These are phyloP conservation scores for Ricordea florida DNA, from an alignment of 92 coral and sea anemone species.

Conservation along the genomic window DNA sequence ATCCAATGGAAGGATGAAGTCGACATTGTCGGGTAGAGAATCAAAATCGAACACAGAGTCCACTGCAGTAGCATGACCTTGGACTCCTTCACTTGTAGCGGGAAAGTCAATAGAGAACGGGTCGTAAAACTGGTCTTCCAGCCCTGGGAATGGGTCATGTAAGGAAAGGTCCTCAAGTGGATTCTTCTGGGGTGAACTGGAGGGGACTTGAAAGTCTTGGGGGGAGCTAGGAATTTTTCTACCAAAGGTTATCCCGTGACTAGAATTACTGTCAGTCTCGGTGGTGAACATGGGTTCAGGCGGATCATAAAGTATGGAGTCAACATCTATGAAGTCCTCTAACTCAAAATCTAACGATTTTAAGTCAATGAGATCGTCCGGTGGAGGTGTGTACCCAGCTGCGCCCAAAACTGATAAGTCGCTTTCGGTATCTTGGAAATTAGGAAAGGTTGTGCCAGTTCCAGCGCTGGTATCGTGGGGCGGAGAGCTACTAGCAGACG, in stretches of 20 bases:
- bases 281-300: too few relatives aligned
- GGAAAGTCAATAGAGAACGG: conserved; percentile 75
- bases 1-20: conserved; percentile 62
- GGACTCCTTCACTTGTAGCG: conserved; percentile 36
- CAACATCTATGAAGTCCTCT: conserved; percentile 63
- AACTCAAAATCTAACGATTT: conserved; percentile 30
- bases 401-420: conserved; percentile 71
- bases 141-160: conserved; percentile 33
- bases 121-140: conserved; percentile 59
- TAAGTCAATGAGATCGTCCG: conserved; percentile 34
- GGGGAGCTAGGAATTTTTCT: conserved; percentile 16
- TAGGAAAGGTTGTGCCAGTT: neutral
- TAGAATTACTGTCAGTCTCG: conserved; percentile 10
- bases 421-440: conserved; percentile 13
- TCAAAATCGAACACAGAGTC: conserved; percentile 63
- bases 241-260: neutral
- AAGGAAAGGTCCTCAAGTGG: conserved; percentile 43
- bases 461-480: conserved; percentile 34
- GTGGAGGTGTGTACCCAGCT: conserved; percentile 63
- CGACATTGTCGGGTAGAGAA: conserved; percentile 48
- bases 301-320: conserved; percentile 37
- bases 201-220: conserved; percentile 7
- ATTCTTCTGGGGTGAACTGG: conserved; percentile 24
- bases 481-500: conserved; percentile 58
- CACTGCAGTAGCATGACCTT: conserved; percentile 15